A percentile compares a stretch with the other conserved stretches of the same genome.
Conservation (phyloP, 2,113 vertebrate genomes). For the Rhizomys pruinosus region DNA sequence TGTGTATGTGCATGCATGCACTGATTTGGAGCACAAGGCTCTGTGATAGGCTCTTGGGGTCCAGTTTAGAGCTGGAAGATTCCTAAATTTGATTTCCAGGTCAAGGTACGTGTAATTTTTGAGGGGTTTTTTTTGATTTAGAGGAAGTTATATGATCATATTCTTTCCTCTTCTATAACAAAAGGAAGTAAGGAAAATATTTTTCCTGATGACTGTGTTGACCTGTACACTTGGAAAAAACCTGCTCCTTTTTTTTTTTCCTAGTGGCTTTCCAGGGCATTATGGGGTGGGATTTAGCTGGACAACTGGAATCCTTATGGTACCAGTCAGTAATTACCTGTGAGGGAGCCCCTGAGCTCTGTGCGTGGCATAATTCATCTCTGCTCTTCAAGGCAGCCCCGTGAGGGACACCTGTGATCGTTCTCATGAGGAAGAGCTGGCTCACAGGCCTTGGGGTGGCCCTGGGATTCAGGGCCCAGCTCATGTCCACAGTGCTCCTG, state of each 20-base stretch:
- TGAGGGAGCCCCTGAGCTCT: neutral
- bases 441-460: accelerated
- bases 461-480: neutral
- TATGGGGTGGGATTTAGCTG: neutral
- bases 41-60: neutral
- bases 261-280: neutral
- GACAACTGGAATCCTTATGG: neutral
- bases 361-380: neutral
- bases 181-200: neutral
- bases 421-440: neutral
- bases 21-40: neutral
- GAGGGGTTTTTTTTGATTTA: neutral
- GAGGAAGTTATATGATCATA: conserved; percentile 53
- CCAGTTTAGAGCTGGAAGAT: conserved; percentile 10
- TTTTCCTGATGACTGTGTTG: neutral
- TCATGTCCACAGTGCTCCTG: neutral
- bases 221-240: conserved; percentile 15
- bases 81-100: neutral
- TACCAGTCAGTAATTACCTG: too few species aligned
- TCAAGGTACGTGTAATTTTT: neutral
- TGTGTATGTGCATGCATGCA: too few species aligned
- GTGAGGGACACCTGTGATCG: neutral
- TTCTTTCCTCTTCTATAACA: neutral
- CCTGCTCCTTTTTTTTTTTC: neutral
- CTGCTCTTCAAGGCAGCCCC: neutral